phyloP scores from a whole-genome alignment of 1,140 invertebrate species.

The Lycorma delicatula region DNA sequence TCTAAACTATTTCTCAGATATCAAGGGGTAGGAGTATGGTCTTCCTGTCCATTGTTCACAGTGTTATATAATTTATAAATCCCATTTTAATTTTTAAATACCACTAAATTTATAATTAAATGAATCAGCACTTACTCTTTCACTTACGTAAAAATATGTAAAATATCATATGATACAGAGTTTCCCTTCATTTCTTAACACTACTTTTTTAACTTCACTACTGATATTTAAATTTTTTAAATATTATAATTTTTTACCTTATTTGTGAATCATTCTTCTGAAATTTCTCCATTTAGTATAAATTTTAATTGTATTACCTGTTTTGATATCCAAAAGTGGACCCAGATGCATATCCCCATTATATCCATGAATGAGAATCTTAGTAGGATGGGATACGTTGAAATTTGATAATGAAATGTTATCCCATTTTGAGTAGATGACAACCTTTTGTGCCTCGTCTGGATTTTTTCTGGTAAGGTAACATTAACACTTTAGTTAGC shows the following conservation, averaged over 20 bases:
- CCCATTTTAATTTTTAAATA: too few relatives aligned
- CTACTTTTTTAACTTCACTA: neutral
- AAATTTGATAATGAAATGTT: constrained; percentile 2
- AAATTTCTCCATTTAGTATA: neutral
- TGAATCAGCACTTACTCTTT: too few relatives aligned
- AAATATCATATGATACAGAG: neutral
- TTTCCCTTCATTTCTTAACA: neutral
- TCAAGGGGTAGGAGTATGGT: too few relatives aligned
- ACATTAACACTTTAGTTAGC: too few relatives aligned
- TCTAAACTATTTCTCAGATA: too few relatives aligned
- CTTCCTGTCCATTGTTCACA: too few relatives aligned
- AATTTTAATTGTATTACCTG: neutral
- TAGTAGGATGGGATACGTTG: neutral
- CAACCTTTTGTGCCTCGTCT: neutral
- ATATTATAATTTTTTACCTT: neutral
- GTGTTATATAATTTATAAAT: too few relatives aligned
- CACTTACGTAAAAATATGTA: neutral
- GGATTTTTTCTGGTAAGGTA: constrained; percentile 5
- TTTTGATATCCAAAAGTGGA: neutral
- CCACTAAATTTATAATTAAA: too few relatives aligned
- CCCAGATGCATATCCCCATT: neutral
- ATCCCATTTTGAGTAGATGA: neutral
- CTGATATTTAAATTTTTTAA: neutral
- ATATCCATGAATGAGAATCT: neutral
- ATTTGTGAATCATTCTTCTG: neutral